Evolutionary conservation across 2,797 vertebrate species (phyloP).

Genomic region (Morelia viridis): DNA sequence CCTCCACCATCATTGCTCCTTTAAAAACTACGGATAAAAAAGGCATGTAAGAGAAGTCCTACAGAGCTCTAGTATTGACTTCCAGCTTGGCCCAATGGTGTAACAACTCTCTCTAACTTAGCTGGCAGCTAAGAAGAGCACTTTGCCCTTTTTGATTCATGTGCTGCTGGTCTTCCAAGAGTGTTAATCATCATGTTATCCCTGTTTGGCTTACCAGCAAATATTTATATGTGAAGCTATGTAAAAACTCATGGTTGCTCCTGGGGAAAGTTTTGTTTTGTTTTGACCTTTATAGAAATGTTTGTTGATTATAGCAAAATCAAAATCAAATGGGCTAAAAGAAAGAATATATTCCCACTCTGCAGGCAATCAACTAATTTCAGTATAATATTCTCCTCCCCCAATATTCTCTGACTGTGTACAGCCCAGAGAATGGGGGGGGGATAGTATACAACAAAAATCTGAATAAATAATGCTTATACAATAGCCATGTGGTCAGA

Average conservation of each 20-base stretch:
- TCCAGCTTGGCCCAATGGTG: slow-evolving; percentile 44
- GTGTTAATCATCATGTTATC: slow-evolving; percentile 22
- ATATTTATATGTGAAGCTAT: slow-evolving; percentile 27
- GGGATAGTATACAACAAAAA: too few species aligned
- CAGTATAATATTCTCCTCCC: too few species aligned
- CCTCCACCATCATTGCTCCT: slow-evolving; percentile 56
- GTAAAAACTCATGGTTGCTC: slow-evolving; percentile 21
- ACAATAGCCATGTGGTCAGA: too few species aligned
- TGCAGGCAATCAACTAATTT: background rate
- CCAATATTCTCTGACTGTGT: background rate
- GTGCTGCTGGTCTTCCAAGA: slow-evolving; percentile 36
- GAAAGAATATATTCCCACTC: background rate
- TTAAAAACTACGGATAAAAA: slow-evolving; percentile 60
- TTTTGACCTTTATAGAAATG: slow-evolving; percentile 6
- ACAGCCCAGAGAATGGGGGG: too few species aligned
- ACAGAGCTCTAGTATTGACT: slow-evolving; percentile 61
- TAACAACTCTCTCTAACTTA: slow-evolving; percentile 44
- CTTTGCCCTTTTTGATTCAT: slow-evolving; percentile 33
- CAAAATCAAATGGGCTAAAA: background rate
- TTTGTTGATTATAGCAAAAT: slow-evolving; percentile 23
- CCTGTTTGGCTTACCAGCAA: slow-evolving; percentile 36
- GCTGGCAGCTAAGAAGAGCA: slow-evolving; percentile 37
- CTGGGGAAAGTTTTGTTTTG: slow-evolving; percentile 3
- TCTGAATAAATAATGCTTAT: too few species aligned
- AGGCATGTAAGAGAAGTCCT: slow-evolving; percentile 42